These are phyloP conservation scores for Poecilia latipinna DNA, from an alignment of 2,113 vertebrate genomes.

Conservation along the genomic window DNA sequence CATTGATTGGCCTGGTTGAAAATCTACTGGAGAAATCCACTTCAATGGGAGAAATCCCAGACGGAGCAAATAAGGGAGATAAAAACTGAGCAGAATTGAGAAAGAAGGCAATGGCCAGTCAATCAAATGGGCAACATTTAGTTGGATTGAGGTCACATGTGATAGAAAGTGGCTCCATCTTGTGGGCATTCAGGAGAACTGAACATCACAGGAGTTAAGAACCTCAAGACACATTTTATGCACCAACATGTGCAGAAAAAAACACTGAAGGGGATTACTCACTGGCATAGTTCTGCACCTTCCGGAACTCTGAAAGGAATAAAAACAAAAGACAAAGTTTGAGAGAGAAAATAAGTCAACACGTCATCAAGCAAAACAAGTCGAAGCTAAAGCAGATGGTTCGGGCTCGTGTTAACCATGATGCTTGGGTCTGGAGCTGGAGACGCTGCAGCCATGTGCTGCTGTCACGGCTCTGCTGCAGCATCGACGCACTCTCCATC, in stretches of 20 bases:
- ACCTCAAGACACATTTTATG: background rate
- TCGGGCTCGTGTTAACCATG: slow-evolving; percentile 42
- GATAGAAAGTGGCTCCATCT: slow-evolving; percentile 19
- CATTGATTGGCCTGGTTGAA: too few species aligned
- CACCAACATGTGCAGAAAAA: background rate
- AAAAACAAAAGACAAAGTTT: background rate
- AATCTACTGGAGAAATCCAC: too few species aligned
- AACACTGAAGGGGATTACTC: slow-evolving; percentile 45
- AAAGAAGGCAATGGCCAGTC: too few species aligned
- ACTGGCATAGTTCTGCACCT: slow-evolving; percentile 83
- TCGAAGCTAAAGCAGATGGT: slow-evolving; percentile 52
- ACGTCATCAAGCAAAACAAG: slow-evolving; percentile 1
- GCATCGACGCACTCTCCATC: slow-evolving; percentile 54
- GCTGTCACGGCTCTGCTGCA: slow-evolving; percentile 50
- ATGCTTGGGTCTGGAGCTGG: slow-evolving; percentile 24
- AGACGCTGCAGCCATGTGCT: slow-evolving; percentile 45
- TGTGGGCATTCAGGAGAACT: slow-evolving; percentile 21
- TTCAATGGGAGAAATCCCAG: too few species aligned
- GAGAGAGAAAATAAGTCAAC: slow-evolving; percentile 9
- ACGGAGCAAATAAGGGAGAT: too few species aligned
- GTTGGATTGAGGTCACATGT: background rate
- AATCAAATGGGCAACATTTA: fast-evolving
- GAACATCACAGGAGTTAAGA: background rate
- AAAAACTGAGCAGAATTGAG: too few species aligned
- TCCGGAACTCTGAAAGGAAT: slow-evolving; percentile 74